A percentile compares a stretch with the other conserved stretches of the same genome.
phyloP scores from a whole-genome alignment of 2,797 vertebrate species.

The Neostethus bicornis region DNA sequence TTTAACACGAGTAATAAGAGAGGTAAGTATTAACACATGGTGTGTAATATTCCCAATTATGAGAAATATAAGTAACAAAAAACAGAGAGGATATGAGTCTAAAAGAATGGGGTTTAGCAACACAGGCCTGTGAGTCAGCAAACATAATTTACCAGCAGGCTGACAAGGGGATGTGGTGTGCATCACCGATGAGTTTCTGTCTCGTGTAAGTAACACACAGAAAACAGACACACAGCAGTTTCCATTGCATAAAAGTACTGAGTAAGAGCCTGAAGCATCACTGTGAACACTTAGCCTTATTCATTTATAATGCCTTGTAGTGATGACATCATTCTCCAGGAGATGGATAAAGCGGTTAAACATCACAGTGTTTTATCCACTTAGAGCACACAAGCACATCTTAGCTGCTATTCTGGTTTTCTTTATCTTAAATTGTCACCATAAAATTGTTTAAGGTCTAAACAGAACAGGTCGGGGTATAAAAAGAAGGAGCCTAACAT shows the following conservation, averaged over 20 bases:
- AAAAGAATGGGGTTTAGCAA: constrained; percentile 40
- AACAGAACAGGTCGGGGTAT: no score
- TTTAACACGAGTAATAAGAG: constrained; percentile 28
- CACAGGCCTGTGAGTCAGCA: constrained; percentile 20
- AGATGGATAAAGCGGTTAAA: constrained; percentile 41
- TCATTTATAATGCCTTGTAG: constrained; percentile 48
- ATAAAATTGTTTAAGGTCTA: neutral
- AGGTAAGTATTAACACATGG: constrained; percentile 31
- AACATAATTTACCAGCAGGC: constrained; percentile 43
- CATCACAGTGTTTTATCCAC: constrained; percentile 20
- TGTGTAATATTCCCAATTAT: constrained; percentile 20
- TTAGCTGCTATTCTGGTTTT: constrained; percentile 4
- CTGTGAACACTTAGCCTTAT: constrained; percentile 41
- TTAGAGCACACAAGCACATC: constrained; percentile 6
- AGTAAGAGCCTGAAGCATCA: constrained; percentile 34
- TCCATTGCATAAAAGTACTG: constrained; percentile 43
- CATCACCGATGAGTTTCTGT: constrained; percentile 26
- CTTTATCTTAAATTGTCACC: constrained; percentile 3
- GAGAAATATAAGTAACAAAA: no score
- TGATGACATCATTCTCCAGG: constrained; percentile 59
- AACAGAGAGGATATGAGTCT: constrained; percentile 22
- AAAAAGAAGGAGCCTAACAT: constrained; percentile 3
- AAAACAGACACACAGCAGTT: constrained; percentile 27
- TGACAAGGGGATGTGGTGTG: constrained; percentile 57
- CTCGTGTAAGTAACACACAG: constrained; percentile 31